These are phyloP conservation scores for Phodopus roborovskii DNA, from an alignment of 2,113 vertebrate genomes.

Conservation along the genomic window DNA sequence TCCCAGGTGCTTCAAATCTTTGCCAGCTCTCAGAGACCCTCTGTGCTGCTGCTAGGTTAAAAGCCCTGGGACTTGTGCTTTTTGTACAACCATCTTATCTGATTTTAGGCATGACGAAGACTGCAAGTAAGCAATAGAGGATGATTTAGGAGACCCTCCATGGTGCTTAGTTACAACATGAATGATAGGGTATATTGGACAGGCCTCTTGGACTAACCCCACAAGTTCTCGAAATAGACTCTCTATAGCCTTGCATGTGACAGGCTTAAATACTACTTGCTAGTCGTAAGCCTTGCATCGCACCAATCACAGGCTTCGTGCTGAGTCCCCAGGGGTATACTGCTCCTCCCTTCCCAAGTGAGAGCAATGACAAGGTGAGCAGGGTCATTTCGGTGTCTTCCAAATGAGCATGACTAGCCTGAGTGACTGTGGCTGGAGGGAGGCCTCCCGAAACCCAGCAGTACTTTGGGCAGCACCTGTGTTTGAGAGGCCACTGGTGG, in stretches of 20 bases:
- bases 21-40: not conserved
- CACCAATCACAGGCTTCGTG: not conserved
- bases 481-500: not conserved
- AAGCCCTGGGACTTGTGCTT: not conserved
- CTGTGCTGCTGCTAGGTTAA: not conserved
- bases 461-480: not conserved
- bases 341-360: not conserved
- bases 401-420: not conserved
- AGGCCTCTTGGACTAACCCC: not conserved
- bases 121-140: not conserved
- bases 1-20: not conserved
- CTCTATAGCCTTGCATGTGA: not conserved
- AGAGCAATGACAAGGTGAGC: not conserved
- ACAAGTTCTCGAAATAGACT: not conserved
- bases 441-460: not conserved
- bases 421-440: not conserved
- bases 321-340: not conserved
- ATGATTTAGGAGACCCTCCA: not conserved
- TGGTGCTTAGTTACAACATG: not conserved
- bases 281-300: not conserved
- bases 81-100: not conserved
- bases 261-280: not conserved
- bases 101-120: not conserved
- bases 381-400: not conserved
- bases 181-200: not conserved